Base-by-base conservation (phyloP, 64 coral and sea anemone species). In the Stichodactyla mertensii region DNA sequence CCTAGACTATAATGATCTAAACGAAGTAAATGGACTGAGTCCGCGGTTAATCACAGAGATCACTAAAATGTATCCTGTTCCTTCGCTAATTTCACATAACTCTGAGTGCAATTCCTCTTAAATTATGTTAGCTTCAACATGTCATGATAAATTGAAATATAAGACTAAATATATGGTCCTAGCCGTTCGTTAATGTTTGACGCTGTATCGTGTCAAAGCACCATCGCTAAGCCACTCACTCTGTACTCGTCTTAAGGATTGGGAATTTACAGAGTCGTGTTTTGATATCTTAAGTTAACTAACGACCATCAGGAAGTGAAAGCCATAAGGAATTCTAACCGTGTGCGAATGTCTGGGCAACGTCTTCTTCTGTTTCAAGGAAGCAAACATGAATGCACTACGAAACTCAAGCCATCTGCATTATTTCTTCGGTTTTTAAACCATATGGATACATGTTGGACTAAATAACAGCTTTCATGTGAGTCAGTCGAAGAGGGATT, bases 101-200 rank as follows among this genome's bases (percentile, higher is more conserved):
- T 53, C 51, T 81, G 15, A 53, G 51, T 52, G 14, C 53, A 81
- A 53, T 81, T 6, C n/a, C 4, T 13, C 52, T 81, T 20, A 78
- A 78, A 78, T 78, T 81, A 15, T 71, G 67, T 71, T 71, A 71
- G 67, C 67, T 14, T 51, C 18, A 18, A 81, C 51, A 19, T 81
- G 78, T 81, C 78, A 81, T 81, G 78, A 54, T 51, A 81, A 53
- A 53, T 55, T 54, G 52, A 54, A 81, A 81, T 81, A 74, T 26
- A 31, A 31, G 11, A 23, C 27, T 31, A 13, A 11, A 5, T 6
- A 9, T 19, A 23, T 70, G 5, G 22, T 74, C 24, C 23, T 28
- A 22, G 12, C 22, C 69, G 23, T 74, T 74, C 12, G 3, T 74
- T 74, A 58, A 11, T 74, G n/a, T 19, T 1, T 11, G 4, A 23